Conservation (phyloP, 2,888 invertebrate genomes). For the Cantharis rufa region DNA sequence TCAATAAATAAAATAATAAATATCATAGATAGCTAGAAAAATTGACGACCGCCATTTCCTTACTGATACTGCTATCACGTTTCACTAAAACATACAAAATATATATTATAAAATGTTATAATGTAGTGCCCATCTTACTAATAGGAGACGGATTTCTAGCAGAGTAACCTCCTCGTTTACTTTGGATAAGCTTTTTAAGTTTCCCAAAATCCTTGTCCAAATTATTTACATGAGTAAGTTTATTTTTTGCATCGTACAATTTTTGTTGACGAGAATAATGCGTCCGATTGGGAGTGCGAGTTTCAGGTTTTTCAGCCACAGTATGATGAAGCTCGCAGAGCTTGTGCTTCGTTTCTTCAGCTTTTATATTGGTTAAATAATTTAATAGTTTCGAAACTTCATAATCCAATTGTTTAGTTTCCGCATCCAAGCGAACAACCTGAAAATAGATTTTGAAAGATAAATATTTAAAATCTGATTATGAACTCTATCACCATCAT, state of each 20-base stretch:
- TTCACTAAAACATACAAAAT: neutral
- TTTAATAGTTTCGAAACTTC: conserved; percentile 43
- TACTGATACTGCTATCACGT: neutral
- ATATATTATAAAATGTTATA: neutral
- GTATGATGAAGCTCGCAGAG: neutral
- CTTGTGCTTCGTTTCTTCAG: conserved; percentile 13
- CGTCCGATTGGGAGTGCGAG: neutral
- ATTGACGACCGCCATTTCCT: neutral
- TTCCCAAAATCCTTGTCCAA: conserved; percentile 20
- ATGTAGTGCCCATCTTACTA: neutral
- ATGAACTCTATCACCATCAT: conserved; percentile 22
- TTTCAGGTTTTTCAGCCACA: neutral
- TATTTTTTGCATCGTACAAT: conserved; percentile 1
- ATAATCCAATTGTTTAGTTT: conserved; percentile 45
- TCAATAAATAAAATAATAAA: neutral
- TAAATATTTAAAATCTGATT: neutral
- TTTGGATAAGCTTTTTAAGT: conserved; percentile 13
- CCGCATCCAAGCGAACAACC: conserved; percentile 42
- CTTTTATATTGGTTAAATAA: conserved; percentile 36
- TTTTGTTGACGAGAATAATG: conserved; percentile 5
- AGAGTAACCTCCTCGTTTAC: conserved; percentile 20
- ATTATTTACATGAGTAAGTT: neutral
- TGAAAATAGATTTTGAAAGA: conserved; percentile 28
- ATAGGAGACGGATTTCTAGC: conserved; percentile 13
- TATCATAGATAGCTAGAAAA: neutral